Evolutionary conservation across 2,888 invertebrate species (phyloP).

Genomic region (Lissonota sp.): DNA sequence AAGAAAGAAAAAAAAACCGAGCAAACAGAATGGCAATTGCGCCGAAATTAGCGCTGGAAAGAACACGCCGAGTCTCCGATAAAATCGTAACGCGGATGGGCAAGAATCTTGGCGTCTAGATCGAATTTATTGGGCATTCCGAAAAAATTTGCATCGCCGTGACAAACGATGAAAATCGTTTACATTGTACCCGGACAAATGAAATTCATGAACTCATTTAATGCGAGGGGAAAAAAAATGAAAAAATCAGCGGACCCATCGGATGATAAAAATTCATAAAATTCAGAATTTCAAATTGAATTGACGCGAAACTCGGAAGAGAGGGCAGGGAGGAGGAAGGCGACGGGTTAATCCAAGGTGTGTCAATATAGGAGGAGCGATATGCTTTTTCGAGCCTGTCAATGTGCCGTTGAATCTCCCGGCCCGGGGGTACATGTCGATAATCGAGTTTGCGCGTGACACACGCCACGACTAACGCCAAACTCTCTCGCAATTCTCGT

Average conservation of each 20-base stretch:
- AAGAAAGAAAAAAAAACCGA: background rate
- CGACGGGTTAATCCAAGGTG: slow-evolving; percentile 1
- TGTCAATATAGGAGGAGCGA: slow-evolving; percentile 23
- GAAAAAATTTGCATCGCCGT: no score
- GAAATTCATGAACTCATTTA: no score
- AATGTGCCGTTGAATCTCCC: slow-evolving; percentile 68
- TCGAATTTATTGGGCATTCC: no score
- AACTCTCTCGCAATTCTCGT: slow-evolving; percentile 46
- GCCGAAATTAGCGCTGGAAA: background rate
- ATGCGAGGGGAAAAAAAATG: background rate
- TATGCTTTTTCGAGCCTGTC: slow-evolving; percentile 50
- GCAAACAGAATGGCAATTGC: background rate
- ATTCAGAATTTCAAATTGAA: background rate
- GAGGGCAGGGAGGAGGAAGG: background rate
- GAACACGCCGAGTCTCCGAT: no score
- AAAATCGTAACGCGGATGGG: no score
- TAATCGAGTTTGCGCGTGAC: slow-evolving; percentile 76
- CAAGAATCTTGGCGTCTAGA: no score
- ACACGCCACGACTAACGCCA: slow-evolving; percentile 50
- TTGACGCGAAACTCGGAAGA: background rate
- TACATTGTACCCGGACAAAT: no score
- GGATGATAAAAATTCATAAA: background rate
- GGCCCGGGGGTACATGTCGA: slow-evolving; percentile 68
- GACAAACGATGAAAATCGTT: no score
- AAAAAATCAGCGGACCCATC: background rate